Conservation (phyloP, 37 sponge, comb jelly and placozoan genomes). For the Chondrosia reniformis region DNA sequence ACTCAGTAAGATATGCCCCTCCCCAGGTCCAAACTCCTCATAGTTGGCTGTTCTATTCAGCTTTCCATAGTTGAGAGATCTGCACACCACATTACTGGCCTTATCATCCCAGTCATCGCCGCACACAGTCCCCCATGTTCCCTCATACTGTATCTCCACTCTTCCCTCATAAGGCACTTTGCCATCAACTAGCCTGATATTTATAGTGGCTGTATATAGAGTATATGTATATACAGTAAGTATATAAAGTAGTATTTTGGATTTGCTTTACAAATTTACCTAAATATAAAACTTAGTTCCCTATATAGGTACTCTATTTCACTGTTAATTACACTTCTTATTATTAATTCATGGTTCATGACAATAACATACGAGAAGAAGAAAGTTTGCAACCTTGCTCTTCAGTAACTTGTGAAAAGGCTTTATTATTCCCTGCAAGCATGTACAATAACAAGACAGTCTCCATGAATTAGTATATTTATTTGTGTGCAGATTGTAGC, state of each 20-base stretch:
- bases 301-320: not conserved
- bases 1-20: slow-evolving; percentile 66
- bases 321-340: not conserved
- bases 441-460: too few relatives aligned
- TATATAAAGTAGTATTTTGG: too few relatives aligned
- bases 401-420: not conserved
- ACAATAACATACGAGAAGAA: too few relatives aligned
- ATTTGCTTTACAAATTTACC: too few relatives aligned
- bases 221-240: not conserved
- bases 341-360: too few relatives aligned
- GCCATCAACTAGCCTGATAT: not conserved
- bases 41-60: not conserved
- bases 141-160: slow-evolving; percentile 65
- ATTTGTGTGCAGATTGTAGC: not conserved
- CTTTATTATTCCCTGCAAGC: not conserved
- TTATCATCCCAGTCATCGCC: slow-evolving; percentile 46
- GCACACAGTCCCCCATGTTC: slow-evolving; percentile 69
- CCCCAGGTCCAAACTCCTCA: slow-evolving; percentile 33
- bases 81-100: slow-evolving; percentile 35
- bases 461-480: too few relatives aligned
- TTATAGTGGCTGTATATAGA: not conserved
- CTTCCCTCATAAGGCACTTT: not conserved
- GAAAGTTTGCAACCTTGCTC: not conserved
- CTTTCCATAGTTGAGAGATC: not conserved
- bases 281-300: not conserved